phyloP scores from a whole-genome alignment of 1,140 invertebrate species.

The Drosophila athabasca region DNA sequence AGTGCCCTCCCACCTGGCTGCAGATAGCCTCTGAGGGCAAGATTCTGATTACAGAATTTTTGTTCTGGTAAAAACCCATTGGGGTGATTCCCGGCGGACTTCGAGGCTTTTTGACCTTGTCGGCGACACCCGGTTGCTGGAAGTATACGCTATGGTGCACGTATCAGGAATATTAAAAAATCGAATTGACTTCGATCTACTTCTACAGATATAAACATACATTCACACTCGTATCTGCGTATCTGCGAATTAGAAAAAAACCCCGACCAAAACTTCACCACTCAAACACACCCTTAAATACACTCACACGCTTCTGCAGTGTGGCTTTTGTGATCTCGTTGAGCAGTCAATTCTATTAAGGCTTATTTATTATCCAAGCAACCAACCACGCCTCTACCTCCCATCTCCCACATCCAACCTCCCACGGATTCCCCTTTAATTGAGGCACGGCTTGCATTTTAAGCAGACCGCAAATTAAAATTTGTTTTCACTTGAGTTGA shows the following conservation, averaged over 20 bases:
- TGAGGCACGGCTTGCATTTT: conserved; percentile 27
- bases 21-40: conserved; percentile 16
- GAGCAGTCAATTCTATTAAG: conserved; percentile 18
- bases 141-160: background rate
- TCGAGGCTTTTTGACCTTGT: conserved; percentile 23
- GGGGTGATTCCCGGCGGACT: conserved; percentile 26
- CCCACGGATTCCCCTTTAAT: background rate
- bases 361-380: conserved; percentile 29
- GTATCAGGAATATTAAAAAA: conserved; percentile 16
- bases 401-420: too few relatives aligned
- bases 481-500: background rate
- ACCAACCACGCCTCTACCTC: conserved; percentile 6
- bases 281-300: too few relatives aligned
- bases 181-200: conserved; percentile 17
- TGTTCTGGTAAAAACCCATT: conserved; percentile 9
- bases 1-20: conserved; percentile 15
- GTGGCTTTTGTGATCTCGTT: conserved; percentile 12
- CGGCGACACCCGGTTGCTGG: background rate
- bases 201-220: background rate
- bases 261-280: conserved; percentile 5
- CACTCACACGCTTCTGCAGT: too few relatives aligned
- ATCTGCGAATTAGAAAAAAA: conserved; percentile 18
- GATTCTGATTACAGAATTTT: conserved; percentile 20
- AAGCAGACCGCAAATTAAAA: conserved; percentile 41
- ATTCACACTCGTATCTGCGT: too few relatives aligned